Base-by-base conservation (phyloP, 2,797 vertebrate species). In the Anabas testudineus region DNA sequence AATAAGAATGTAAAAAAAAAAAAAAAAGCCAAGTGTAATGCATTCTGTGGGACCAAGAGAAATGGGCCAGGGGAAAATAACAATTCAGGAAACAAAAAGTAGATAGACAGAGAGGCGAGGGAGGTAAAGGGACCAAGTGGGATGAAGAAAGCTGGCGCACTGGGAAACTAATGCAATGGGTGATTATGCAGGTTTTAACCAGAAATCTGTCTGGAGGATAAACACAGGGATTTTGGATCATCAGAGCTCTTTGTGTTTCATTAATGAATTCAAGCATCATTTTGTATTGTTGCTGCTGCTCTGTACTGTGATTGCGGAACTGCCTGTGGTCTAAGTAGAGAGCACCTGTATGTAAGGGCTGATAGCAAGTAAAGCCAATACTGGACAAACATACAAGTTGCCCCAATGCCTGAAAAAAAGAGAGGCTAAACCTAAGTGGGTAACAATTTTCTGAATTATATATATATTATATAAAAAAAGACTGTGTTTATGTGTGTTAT, bases 161-260 rank as follows among this genome's bases (percentile, higher is more conserved):
- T 53, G 39, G 51, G 74, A 80, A 67, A 73, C 42, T 39, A 80
- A 82, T 84, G 57, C 73, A 75, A 82, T 71, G 60, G 62, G 68
- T 59, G 66, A 88, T 84, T 83, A 87, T 80, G 72, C 68, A 67
- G 80, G 69, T 81, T 87, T 82, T 71, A 76, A 71, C 39, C 66
- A 69, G 58, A 83, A 79, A 76, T 82, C 59, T 81, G 65, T 71
- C 76, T 55, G 37, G 78, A 56, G 84, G 57, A 78, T 83, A 62
- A 84, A 82, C 77, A 76, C 19, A 12, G 69, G 69, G 71, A 77
- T 69, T 82, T 80, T 70, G 71, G 59, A 81, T 80, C 71, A 77
- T 84, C 57, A 42, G 57, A 61, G 47, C 58, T 74, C 62, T 75
- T 85, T 87, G 78, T 80, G 64, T 82, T 87, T 71, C 72, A 78